Evolutionary conservation across 2,113 vertebrate genomes (phyloP).

Genomic region (Cyanistes caeruleus): DNA sequence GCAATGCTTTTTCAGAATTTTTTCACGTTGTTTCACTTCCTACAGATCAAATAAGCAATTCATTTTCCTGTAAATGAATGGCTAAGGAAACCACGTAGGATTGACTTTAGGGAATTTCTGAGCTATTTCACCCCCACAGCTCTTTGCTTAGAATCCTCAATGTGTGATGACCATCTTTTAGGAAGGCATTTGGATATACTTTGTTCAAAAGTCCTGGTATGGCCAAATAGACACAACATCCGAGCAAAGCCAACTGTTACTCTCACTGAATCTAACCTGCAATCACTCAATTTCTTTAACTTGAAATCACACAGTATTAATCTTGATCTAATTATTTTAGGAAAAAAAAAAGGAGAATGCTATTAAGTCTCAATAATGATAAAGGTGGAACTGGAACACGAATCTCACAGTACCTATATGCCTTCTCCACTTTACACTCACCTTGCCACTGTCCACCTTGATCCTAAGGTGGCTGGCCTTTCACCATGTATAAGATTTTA

Average conservation of each 20-base stretch:
- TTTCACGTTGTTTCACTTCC: background rate
- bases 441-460: background rate
- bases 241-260: fast-evolving
- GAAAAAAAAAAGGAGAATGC: background rate
- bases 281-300: background rate
- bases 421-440: background rate
- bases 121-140: background rate
- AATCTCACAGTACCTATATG: background rate
- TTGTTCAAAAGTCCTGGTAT: background rate
- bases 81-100: background rate
- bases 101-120: background rate
- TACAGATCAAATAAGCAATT: background rate
- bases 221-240: background rate
- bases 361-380: background rate
- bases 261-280: background rate
- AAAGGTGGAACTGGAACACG: background rate
- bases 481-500: background rate
- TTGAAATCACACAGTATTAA: background rate
- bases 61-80: background rate
- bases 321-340: background rate
- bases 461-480: background rate
- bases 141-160: background rate
- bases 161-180: background rate
- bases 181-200: background rate
- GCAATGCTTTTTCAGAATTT: background rate